Evolutionary conservation across 2,797 vertebrate species (phyloP), one percentile per base, ranked within the genome.

Genomic region (Triplophysa yarkandensis): DNA sequence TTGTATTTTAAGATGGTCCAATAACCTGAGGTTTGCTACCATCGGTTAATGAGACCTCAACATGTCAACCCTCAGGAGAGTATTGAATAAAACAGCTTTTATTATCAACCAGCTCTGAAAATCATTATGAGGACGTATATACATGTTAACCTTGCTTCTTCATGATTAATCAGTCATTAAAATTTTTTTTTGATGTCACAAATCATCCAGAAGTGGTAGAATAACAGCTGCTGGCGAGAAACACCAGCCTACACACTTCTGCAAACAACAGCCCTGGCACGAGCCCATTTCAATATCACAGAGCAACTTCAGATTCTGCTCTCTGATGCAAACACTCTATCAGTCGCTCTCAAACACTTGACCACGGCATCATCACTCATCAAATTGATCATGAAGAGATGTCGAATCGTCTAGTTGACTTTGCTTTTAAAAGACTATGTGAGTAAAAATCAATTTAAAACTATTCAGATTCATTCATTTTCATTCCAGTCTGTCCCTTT

Each of bases 261-360:
- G n/a, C 30, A 36, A 43, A 57, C 69, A 52, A 71, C 32, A 27
- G 6, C 16, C 0, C 36, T 73, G 13, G 52, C 48, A 72, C 58
- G 52, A 64, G 4, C 48, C 27, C 34, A 23, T 65, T 73, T 41
- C 52, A 73, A 65, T 25, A 73, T 54, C 60, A 64, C 46, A n/a
- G 32, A 28, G 4, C 44, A 62, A 39, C 32, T 52, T 52, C 17
- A 72, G 27, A 17, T 19, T 5, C 68, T 23, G 25, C 46, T 52
- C 70, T 63, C n/a, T 54, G 36, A 73, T 43, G 32, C 23, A 54
- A 48, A 63, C 71, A 54, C 36, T 43, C n/a, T 19, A 52, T 21
- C 58, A 19, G 25, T 28, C 3, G 6, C 44, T 19, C 23, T 64
- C 27, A 55, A 43, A 57, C 61, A 73, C 71, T 65, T 73, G 71